phyloP scores from a whole-genome alignment of 2,888 invertebrate species.

The Pachydiplax longipennis region DNA sequence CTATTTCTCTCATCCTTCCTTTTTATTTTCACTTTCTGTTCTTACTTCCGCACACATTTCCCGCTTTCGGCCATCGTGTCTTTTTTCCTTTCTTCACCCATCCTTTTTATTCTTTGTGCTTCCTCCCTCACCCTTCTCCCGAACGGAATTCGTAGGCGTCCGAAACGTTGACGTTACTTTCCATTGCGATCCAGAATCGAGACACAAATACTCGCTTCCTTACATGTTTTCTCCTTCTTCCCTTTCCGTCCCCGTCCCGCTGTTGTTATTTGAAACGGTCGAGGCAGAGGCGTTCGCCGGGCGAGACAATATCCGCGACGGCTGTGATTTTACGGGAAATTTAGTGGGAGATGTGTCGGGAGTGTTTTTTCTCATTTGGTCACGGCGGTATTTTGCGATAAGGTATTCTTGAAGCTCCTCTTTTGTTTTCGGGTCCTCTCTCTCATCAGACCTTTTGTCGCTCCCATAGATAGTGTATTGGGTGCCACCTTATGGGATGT shows the following conservation, averaged over 20 bases:
- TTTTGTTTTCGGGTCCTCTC: background rate
- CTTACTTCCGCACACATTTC: background rate
- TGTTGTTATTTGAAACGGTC: background rate
- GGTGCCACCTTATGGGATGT: background rate
- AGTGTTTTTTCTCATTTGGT: background rate
- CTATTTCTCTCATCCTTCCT: background rate
- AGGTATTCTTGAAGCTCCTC: background rate
- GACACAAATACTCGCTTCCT: background rate
- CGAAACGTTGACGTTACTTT: background rate
- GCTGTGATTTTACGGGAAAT: background rate
- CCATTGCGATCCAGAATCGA: background rate
- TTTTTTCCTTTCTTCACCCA: background rate
- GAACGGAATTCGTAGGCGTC: background rate
- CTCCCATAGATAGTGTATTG: background rate
- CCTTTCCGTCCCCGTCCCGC: background rate
- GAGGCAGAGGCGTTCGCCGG: background rate
- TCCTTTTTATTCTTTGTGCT: background rate
- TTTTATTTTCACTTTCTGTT: background rate
- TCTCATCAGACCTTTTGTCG: background rate
- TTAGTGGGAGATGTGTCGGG: background rate
- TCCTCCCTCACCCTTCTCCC: background rate
- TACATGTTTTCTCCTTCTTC: background rate
- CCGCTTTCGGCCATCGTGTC: background rate
- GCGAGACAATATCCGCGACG: background rate
- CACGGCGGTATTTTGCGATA: background rate